Evolutionary conservation across 2,888 invertebrate species (phyloP).

Genomic region (Epirrhoe alternata): DNA sequence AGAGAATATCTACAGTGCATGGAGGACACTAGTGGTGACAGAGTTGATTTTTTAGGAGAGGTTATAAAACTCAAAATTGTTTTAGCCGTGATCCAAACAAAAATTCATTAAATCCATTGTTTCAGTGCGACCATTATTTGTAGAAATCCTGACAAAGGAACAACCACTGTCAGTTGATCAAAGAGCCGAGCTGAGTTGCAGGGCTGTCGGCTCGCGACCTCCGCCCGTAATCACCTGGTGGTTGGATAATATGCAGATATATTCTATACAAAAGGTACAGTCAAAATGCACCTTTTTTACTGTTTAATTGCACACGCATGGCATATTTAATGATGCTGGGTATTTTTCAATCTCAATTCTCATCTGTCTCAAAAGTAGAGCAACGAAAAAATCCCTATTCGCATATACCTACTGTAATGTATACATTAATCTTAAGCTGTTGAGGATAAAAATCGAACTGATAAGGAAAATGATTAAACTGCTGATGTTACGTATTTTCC

Average conservation of each 20-base stretch:
- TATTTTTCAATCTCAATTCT: background rate
- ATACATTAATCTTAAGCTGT: background rate
- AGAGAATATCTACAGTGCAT: too few relatives aligned
- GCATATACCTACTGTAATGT: too few relatives aligned
- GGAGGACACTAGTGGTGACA: too few relatives aligned
- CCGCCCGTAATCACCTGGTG: constrained; percentile 95
- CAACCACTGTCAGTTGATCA: constrained; percentile 94
- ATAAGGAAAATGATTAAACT: constrained; percentile 1
- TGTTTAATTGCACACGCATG: constrained; percentile 15
- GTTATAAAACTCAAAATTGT: background rate
- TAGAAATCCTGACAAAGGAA: constrained; percentile 91
- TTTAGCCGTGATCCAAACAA: background rate
- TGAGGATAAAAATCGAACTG: background rate
- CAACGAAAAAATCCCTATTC: too few relatives aligned
- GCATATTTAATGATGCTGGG: constrained; percentile 11
- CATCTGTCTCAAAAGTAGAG: background rate
- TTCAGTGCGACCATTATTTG: constrained; percentile 92
- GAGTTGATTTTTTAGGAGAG: too few relatives aligned
- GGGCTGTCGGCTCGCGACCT: constrained; percentile 93
- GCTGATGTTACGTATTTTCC: background rate
- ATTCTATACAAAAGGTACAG: constrained; percentile 67
- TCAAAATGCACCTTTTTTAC: constrained; percentile 2
- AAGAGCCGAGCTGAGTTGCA: constrained; percentile 92
- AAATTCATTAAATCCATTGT: constrained; percentile 45
- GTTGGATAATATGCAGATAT: constrained; percentile 89